These are phyloP conservation scores for Caenorhabditis japonica DNA, from an alignment of 2,888 invertebrate genomes.

Conservation along the genomic window DNA sequence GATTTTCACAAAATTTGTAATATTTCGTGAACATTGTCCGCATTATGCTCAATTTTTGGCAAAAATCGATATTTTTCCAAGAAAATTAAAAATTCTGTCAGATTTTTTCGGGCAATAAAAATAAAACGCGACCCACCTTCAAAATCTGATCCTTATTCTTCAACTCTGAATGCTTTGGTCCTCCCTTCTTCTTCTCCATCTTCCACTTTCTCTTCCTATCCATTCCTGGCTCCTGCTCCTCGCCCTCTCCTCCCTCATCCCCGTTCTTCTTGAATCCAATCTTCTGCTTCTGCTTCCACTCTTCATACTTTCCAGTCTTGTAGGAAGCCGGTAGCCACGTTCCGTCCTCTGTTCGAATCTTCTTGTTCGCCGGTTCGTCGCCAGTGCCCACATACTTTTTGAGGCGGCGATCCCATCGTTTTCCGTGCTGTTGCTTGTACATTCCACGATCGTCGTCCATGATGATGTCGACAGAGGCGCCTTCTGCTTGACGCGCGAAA, in stretches of 20 bases:
- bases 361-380: conserved; percentile 81
- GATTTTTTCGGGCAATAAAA: no score
- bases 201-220: conserved; percentile 47
- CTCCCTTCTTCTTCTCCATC: conserved; percentile 19
- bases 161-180: conserved; percentile 55
- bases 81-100: not conserved
- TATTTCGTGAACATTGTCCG: no score
- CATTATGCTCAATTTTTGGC: no score
- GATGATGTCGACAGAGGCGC: conserved; percentile 87
- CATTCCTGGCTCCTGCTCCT: conserved; percentile 4
- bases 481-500: conserved; percentile 87
- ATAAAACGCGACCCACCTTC: no score
- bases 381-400: conserved; percentile 88
- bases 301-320: conserved; percentile 85
- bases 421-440: conserved; percentile 67
- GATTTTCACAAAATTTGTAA: no score
- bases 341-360: conserved; percentile 93
- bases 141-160: conserved; percentile 59
- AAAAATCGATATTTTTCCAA: conserved; percentile 1
- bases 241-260: conserved; percentile 13
- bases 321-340: conserved; percentile 86
- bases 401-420: conserved; percentile 88
- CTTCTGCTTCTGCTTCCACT: conserved; percentile 75
- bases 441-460: conserved; percentile 83
- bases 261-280: conserved; percentile 50